A percentile compares a stretch with the other conserved stretches of the same genome.
Conservation (phyloP, 2,113 vertebrate species). For the Cheilinus undulatus region DNA sequence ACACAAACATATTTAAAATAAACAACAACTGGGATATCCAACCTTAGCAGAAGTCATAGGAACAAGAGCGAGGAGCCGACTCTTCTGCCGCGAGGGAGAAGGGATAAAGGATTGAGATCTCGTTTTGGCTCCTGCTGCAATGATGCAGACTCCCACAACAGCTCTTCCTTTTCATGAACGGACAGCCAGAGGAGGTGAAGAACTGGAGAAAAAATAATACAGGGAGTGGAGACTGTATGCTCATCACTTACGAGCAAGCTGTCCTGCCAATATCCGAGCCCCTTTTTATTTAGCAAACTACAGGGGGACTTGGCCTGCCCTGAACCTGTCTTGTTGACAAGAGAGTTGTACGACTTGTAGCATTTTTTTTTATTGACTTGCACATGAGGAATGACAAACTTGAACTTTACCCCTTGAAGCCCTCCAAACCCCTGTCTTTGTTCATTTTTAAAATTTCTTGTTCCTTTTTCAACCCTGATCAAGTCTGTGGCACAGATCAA, state of each 20-base stretch:
- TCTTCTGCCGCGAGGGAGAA: conserved; percentile 46
- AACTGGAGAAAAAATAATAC: conserved; percentile 41
- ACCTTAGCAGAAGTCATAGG: conserved; percentile 47
- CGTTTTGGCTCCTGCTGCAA: conserved; percentile 39
- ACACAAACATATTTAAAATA: neutral
- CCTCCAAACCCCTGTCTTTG: conserved; percentile 46
- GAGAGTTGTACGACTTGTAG: conserved; percentile 82
- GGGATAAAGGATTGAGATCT: conserved; percentile 51
- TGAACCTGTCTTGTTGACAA: conserved; percentile 68
- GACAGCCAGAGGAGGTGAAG: conserved; percentile 25
- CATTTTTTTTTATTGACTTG: conserved; percentile 85
- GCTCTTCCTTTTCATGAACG: conserved; percentile 48
- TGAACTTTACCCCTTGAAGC: conserved; percentile 70
- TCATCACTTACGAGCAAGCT: conserved; percentile 57
- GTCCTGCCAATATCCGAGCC: conserved; percentile 78
- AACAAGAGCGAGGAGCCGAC: conserved; percentile 44
- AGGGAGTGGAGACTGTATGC: conserved; percentile 50
- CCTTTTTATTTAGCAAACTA: conserved; percentile 65
- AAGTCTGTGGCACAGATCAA: conserved; percentile 53
- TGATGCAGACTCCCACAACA: conserved; percentile 32
- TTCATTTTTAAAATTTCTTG: conserved; percentile 46
- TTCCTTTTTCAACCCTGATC: conserved; percentile 57
- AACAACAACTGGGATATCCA: conserved; percentile 11
- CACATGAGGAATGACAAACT: conserved; percentile 84
- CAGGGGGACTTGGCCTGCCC: conserved; percentile 54